Conservation (phyloP, 2,888 invertebrate genomes). For the Branchellion lobata region DNA sequence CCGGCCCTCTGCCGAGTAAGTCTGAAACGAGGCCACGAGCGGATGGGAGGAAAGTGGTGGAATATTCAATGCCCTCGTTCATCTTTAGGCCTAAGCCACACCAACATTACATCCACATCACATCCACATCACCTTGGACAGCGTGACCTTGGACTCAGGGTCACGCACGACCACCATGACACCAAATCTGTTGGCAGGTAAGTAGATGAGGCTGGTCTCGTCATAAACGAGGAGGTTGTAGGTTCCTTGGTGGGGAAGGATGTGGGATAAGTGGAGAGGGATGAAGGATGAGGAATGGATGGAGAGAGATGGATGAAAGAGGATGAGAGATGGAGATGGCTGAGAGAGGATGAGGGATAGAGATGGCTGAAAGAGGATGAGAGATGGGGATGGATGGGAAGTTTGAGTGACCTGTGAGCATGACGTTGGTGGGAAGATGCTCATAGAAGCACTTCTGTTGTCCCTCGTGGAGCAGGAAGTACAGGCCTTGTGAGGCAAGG, state of each 20-base stretch:
- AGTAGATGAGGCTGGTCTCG: conserved; percentile 9
- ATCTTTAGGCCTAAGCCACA: neutral
- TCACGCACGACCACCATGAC: conserved; percentile 1
- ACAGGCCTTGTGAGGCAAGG: conserved; percentile 66
- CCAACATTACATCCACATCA: neutral
- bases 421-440: conserved; percentile 98
- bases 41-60: neutral
- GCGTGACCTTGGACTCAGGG: neutral
- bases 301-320: neutral
- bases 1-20: conserved; percentile 83
- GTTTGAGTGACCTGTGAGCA: conserved; percentile 77
- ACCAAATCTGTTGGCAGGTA: conserved; percentile 35
- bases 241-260: conserved; percentile 6
- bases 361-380: neutral
- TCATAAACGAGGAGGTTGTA: conserved; percentile 25
- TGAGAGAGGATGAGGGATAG: neutral
- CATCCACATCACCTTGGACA: neutral
- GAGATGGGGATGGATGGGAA: neutral
- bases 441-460: conserved; percentile 99
- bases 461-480: conserved; percentile 97
- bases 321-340: neutral
- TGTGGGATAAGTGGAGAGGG: neutral
- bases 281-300: neutral
- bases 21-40: conserved; percentile 55
- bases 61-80: neutral